These are phyloP conservation scores for Philonicus albiceps DNA, from an alignment of 2,888 invertebrate species.

Conservation along the genomic window DNA sequence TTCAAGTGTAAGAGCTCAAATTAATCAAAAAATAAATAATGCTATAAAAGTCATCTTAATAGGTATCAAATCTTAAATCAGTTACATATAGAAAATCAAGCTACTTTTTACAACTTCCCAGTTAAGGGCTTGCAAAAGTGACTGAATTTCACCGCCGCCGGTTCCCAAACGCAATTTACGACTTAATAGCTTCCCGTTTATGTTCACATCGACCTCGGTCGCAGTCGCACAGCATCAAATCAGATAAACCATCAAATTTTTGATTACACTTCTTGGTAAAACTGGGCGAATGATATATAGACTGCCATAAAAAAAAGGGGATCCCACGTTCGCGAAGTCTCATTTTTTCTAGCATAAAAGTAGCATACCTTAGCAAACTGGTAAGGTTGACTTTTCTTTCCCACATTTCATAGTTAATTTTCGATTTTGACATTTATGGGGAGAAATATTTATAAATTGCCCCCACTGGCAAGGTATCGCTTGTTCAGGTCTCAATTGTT, in stretches of 20 bases:
- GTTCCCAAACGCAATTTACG: constrained; percentile 38
- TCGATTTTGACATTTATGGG: constrained; percentile 44
- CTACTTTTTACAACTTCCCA: constrained; percentile 23
- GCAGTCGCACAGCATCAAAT: constrained; percentile 38
- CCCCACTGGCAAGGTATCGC: constrained; percentile 25
- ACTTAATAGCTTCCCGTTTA: constrained; percentile 40
- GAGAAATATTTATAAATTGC: constrained; percentile 39
- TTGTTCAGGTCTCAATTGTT: constrained; percentile 34
- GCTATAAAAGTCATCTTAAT: neutral
- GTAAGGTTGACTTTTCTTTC: neutral
- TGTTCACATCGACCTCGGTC: constrained; percentile 30
- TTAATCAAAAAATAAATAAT: neutral
- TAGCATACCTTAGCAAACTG: neutral
- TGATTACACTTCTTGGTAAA: constrained; percentile 35
- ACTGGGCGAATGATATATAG: constrained; percentile 36
- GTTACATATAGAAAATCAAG: neutral
- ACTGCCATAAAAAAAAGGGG: constrained; percentile 31
- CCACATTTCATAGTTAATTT: constrained; percentile 41
- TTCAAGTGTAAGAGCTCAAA: neutral
- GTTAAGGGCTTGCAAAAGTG: constrained; percentile 7
- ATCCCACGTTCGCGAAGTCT: neutral
- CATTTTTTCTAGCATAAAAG: neutral
- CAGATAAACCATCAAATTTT: constrained; percentile 41
- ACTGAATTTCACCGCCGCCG: neutral
- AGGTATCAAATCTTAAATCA: neutral